Evolutionary conservation across 1,140 invertebrate species (phyloP).

Genomic region (Ectropis grisescens): DNA sequence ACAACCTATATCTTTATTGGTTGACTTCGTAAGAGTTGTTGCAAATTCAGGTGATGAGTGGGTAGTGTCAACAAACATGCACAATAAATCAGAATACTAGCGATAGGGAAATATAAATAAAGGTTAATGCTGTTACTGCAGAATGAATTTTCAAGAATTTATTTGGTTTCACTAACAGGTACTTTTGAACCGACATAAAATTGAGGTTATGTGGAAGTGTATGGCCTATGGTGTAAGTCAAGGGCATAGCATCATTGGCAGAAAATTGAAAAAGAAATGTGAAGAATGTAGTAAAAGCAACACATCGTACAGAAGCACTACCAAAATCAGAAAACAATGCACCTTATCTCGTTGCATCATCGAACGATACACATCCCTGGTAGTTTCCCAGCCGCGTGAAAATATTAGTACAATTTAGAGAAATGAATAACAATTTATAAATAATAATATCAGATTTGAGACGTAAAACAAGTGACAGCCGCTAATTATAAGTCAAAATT

Average conservation of each 20-base stretch:
- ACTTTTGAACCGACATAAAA: no score
- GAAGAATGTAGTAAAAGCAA: conserved; percentile 20
- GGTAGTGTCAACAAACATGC: no score
- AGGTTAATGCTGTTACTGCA: no score
- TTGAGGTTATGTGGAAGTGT: conserved; percentile 13
- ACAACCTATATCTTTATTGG: no score
- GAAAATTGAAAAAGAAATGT: no score
- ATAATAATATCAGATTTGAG: conserved; percentile 34
- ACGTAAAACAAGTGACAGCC: conserved; percentile 68
- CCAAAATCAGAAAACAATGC: conserved; percentile 18
- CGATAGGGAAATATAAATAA: no score
- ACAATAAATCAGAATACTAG: no score
- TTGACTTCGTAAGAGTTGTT: no score
- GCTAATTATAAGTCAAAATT: conserved; percentile 42
- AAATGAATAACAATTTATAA: conserved; percentile 21
- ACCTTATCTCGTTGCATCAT: conserved; percentile 68
- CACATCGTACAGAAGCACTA: conserved; percentile 14
- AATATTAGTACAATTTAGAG: conserved; percentile 27
- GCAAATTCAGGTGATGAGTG: no score
- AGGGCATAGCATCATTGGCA: not conserved
- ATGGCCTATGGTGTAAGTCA: no score
- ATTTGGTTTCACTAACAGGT: no score
- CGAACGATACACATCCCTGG: conserved; percentile 46
- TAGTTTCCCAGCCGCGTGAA: conserved; percentile 47
- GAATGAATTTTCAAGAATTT: no score